phyloP scores from a whole-genome alignment of 2,113 vertebrate species.

The Blennius ocellaris region DNA sequence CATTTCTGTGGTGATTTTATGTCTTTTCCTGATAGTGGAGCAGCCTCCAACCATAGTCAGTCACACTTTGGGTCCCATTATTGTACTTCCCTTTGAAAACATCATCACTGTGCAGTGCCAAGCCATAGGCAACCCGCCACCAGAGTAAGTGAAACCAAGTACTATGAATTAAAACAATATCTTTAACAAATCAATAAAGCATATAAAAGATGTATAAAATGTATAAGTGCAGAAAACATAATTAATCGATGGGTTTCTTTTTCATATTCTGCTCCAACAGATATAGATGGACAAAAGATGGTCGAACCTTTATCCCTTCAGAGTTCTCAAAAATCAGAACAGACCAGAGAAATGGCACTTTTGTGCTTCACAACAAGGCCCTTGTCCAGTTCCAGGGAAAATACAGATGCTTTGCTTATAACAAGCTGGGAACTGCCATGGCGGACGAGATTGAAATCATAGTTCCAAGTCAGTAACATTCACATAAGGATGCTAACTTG shows the following conservation, averaged over 20 bases:
- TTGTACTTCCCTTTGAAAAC: constrained; percentile 90
- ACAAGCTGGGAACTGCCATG: constrained; percentile 89
- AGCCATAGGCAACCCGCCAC: constrained; percentile 91
- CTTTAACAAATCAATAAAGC: not conserved
- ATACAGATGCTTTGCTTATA: constrained; percentile 93
- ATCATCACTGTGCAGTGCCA: constrained; percentile 88
- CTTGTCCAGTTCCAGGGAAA: constrained; percentile 86
- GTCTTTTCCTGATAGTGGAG: constrained; percentile 81
- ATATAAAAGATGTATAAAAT: not conserved
- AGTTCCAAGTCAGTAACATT: constrained; percentile 86
- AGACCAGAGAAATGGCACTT: constrained; percentile 83
- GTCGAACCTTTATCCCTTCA: constrained; percentile 81
- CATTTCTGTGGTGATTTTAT: constrained; percentile 17
- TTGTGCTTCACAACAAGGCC: constrained; percentile 85
- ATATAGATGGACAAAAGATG: constrained; percentile 93
- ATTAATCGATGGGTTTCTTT: not conserved
- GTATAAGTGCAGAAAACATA: not conserved
- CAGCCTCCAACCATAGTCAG: constrained; percentile 90
- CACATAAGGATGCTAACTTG: not conserved
- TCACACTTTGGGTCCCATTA: constrained; percentile 82
- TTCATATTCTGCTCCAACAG: constrained; percentile 71
- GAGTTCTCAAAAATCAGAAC: constrained; percentile 77
- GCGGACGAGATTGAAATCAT: constrained; percentile 90
- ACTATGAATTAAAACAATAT: not conserved
- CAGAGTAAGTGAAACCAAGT: constrained; percentile 84